phyloP scores from a whole-genome alignment of 2,113 vertebrate genomes.

The Ciconia maguari region DNA sequence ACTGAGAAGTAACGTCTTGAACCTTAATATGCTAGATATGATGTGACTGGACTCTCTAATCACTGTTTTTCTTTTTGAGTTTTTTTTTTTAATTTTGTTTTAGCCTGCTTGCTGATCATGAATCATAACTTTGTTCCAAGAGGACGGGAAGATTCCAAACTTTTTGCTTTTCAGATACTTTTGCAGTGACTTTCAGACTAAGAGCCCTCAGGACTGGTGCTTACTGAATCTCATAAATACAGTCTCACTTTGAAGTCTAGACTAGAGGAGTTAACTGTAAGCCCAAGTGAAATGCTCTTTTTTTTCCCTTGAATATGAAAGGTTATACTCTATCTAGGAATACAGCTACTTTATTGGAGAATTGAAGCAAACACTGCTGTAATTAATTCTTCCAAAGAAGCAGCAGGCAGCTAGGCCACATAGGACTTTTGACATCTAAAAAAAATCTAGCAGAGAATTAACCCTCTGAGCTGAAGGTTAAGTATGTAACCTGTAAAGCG shows the following conservation, averaged over 20 bases:
- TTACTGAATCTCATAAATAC: neutral
- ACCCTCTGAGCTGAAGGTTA: neutral
- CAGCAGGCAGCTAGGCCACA: neutral
- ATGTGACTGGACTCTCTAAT: neutral
- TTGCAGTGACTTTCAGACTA: neutral
- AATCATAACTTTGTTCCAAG: neutral
- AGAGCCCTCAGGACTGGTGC: constrained; percentile 1
- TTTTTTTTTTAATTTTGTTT: neutral
- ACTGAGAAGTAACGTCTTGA: neutral
- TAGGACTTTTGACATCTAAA: neutral
- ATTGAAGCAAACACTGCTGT: neutral
- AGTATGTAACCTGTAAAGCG: neutral
- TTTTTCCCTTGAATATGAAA: neutral
- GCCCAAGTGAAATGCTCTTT: neutral
- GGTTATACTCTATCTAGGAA: neutral
- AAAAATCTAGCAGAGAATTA: neutral
- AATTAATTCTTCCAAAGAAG: neutral
- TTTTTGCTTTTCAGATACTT: neutral
- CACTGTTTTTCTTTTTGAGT: neutral
- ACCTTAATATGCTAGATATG: neutral
- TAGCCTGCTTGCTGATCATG: neutral
- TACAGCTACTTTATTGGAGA: neutral
- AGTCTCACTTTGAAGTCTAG: constrained; percentile 28
- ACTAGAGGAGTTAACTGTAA: neutral
- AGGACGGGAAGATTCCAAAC: neutral